A percentile compares a stretch with the other conserved stretches of the same genome.
Conservation (phyloP, 1,140 invertebrate genomes). For the Ceratina calcarata region DNA sequence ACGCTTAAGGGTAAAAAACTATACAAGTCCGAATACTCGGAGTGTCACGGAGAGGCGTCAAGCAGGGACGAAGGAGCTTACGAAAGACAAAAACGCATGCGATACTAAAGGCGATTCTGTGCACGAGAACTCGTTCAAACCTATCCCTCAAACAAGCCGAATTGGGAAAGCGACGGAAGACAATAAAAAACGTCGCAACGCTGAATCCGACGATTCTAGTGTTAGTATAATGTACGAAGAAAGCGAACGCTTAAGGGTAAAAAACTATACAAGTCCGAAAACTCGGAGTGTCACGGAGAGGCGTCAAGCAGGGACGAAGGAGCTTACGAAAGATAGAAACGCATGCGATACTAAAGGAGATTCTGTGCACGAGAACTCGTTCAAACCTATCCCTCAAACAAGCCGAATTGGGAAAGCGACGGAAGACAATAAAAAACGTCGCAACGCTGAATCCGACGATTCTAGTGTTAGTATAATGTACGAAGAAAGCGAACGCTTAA, state of each 20-base stretch:
- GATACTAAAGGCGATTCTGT: background rate
- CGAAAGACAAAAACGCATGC: background rate
- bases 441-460: conserved; percentile 22
- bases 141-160: no score
- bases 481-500: conserved; percentile 36
- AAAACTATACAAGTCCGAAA: background rate
- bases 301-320: background rate
- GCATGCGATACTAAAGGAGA: background rate
- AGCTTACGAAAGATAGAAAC: background rate
- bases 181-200: no score
- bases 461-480: conserved; percentile 59
- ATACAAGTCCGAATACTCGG: background rate
- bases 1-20: background rate
- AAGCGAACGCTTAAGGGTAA: background rate
- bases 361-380: background rate
- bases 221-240: conserved; percentile 55
- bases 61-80: background rate
- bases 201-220: conserved; percentile 49
- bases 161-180: background rate
- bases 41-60: background rate
- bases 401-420: background rate
- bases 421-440: background rate
- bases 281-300: background rate
- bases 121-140: background rate
- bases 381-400: no score